These are phyloP conservation scores for Dufourea novaeangliae DNA, from an alignment of 1,140 invertebrate genomes.

Conservation along the genomic window DNA sequence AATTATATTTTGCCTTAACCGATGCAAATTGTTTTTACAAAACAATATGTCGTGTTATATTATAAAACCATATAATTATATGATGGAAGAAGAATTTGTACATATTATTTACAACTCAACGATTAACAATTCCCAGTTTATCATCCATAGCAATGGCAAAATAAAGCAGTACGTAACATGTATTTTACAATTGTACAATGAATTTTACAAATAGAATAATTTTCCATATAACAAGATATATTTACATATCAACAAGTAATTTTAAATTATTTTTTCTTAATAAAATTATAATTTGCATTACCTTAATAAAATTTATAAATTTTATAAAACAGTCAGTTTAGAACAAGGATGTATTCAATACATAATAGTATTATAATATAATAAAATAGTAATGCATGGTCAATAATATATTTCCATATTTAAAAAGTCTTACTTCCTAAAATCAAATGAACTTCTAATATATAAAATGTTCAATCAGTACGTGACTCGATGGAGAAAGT, in stretches of 20 bases:
- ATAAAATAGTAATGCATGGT: neutral
- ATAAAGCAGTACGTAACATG: constrained; percentile 11
- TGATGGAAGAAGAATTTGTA: neutral
- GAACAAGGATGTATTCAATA: neutral
- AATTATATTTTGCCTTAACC: constrained; percentile 4
- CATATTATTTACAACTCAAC: constrained; percentile 15
- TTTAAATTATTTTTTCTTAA: neutral
- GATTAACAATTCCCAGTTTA: constrained; percentile 5
- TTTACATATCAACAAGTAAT: neutral
- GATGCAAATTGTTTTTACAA: constrained; percentile 11
- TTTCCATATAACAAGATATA: neutral
- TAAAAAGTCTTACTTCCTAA: neutral
- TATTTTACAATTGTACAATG: neutral
- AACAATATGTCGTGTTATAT: neutral
- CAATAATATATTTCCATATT: neutral
- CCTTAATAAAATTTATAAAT: neutral
- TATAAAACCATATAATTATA: constrained; percentile 6
- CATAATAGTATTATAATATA: neutral
- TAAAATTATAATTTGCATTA: constrained; percentile 11
- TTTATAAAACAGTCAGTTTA: neutral
- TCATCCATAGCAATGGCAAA: neutral
- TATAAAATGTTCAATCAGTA: neutral
- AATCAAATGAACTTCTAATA: neutral
- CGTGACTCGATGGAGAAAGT: neutral
- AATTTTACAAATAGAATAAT: constrained; percentile 8